Base-by-base conservation (phyloP, 2,888 invertebrate species). In the Luffia ferchaultella region DNA sequence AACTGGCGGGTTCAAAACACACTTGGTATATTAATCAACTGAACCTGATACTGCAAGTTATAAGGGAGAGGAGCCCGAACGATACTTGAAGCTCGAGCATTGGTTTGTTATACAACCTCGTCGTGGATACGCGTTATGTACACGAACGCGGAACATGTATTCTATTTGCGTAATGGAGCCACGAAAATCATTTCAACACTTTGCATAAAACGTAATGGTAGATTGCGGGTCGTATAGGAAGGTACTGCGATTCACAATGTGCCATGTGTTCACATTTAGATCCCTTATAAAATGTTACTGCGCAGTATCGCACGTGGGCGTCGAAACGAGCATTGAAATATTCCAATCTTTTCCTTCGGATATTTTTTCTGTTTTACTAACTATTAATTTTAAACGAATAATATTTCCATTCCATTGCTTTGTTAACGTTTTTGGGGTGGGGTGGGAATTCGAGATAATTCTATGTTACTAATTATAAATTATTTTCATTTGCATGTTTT, bases 261-360 rank as follows among this genome's bases (percentile, higher is more conserved):
- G 72, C 80, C 80, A 80, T 80, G 78, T 78, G 80, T 77, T 73
- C 76, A 71, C 78, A 77, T 80, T 76, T 70, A 72, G 76, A 77
- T 76, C 78, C 79, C 77, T 76, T 80, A 77, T 80, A 80, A 80
- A 80, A 80, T 77, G 80, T 80, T 76, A 79, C 75, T 74, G 76
- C 79, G 69, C 74, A 76, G 79, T 79, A 79, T 76, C 76, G 73
- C 79, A 78, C 77, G 72, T 76, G 79, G 69, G 73, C 75, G 73
- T 63, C 65, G 71, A 64, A 59, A 62, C 62, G 65, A 68, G 66
- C 68, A 67, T 68, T 71, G 64, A 71, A 72, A 76, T 76, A 73
- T 78, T 76, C 73, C 71, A 64, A 70, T 30, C 5, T 3, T 12
- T 3, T 30, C 12, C 12, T 30, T 30, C 30, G 30, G 5, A 3